A percentile compares a stretch with the other conserved stretches of the same genome.
Conservation (phyloP, 2,888 invertebrate species). For the Tribolium freemani region DNA sequence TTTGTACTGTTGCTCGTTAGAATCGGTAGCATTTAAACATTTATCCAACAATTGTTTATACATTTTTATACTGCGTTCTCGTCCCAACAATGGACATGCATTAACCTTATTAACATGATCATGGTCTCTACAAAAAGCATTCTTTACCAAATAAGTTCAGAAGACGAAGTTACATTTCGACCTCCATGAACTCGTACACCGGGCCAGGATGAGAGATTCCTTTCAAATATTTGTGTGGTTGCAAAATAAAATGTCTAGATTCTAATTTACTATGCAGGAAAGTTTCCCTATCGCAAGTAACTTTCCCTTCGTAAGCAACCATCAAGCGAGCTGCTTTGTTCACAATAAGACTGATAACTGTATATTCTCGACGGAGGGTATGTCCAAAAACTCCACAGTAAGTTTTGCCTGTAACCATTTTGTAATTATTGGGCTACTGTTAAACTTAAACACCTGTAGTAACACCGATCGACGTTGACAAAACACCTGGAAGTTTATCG, state of each 20-base stretch:
- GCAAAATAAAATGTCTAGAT: conserved; percentile 72
- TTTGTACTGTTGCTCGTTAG: conserved; percentile 43
- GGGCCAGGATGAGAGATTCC: conserved; percentile 76
- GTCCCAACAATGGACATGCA: conserved; percentile 67
- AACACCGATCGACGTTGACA: conserved; percentile 75
- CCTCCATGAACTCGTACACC: conserved; percentile 74
- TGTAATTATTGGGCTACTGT: neutral
- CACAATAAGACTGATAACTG: conserved; percentile 80
- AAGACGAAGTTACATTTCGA: conserved; percentile 46
- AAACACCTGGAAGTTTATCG: conserved; percentile 67
- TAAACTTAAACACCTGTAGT: conserved; percentile 71
- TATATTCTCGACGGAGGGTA: conserved; percentile 79
- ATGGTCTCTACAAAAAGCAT: conserved; percentile 45
- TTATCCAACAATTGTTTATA: conserved; percentile 54
- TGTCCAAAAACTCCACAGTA: conserved; percentile 85
- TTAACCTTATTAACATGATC: conserved; percentile 60
- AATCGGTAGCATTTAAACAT: conserved; percentile 11
- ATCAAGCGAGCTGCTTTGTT: conserved; percentile 81
- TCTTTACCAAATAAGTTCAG: neutral
- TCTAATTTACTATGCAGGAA: conserved; percentile 77
- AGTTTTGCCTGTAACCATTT: conserved; percentile 62
- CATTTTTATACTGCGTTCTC: conserved; percentile 25
- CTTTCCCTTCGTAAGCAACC: conserved; percentile 73
- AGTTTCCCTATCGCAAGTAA: conserved; percentile 77
- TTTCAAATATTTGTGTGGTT: conserved; percentile 72